Percentiles rank a stretch among this genome's conserved stretches.
phyloP scores from a whole-genome alignment of 2,888 invertebrate species.

The Phaedon cochleariae region DNA sequence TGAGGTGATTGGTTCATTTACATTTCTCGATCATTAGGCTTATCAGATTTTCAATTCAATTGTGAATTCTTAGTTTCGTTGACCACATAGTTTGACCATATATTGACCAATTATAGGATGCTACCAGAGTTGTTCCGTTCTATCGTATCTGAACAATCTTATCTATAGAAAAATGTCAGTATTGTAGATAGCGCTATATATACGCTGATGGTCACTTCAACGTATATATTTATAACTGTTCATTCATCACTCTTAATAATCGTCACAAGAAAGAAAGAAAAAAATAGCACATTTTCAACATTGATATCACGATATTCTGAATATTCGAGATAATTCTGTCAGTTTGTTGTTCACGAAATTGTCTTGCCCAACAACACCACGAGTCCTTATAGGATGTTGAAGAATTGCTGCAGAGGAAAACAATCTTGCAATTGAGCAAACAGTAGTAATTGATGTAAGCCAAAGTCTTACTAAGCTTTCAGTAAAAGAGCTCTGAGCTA shows the following conservation, averaged over 20 bases:
- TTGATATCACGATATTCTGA: too few relatives aligned
- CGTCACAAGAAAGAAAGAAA: background rate
- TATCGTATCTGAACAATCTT: background rate
- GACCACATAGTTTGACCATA: constrained; percentile 1
- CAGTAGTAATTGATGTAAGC: too few relatives aligned
- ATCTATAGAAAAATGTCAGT: background rate
- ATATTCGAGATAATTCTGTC: too few relatives aligned
- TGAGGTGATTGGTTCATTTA: background rate
- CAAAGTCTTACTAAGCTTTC: too few relatives aligned
- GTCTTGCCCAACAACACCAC: too few relatives aligned
- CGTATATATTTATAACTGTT: background rate
- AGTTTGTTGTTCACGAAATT: too few relatives aligned
- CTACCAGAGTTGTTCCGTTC: background rate
- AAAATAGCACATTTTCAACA: too few relatives aligned
- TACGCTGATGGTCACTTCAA: background rate
- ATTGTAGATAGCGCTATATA: too few relatives aligned
- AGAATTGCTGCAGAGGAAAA: too few relatives aligned
- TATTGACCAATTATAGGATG: background rate
- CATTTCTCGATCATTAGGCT: background rate
- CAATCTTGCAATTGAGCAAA: too few relatives aligned
- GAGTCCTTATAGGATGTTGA: too few relatives aligned
- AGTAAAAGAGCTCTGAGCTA: too few relatives aligned
- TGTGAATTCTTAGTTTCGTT: background rate
- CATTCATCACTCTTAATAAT: background rate
- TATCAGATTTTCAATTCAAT: background rate